phyloP scores from a whole-genome alignment of 1,140 invertebrate species.

The Goniozus legneri region DNA sequence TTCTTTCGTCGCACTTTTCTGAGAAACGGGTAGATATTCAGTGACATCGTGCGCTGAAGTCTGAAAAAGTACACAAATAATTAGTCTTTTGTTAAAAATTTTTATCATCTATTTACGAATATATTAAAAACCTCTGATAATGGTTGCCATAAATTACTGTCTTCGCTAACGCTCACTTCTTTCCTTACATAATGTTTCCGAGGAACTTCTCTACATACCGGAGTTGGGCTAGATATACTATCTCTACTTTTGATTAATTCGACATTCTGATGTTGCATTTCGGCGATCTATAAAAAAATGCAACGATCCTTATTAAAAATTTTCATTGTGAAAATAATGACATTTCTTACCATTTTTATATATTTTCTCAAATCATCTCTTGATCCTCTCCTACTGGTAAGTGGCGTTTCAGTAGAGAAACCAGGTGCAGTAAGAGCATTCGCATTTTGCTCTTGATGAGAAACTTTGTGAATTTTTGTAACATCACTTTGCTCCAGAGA shows the following conservation, averaged over 20 bases:
- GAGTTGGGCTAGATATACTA: constrained; percentile 30
- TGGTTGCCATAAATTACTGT: constrained; percentile 39
- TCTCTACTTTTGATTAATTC: constrained; percentile 26
- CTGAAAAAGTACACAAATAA: constrained; percentile 18
- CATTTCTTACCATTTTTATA: constrained; percentile 45
- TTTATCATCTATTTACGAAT: background rate
- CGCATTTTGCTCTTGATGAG: constrained; percentile 32
- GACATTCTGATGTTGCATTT: constrained; percentile 43
- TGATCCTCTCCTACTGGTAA: constrained; percentile 32
- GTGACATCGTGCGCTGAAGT: constrained; percentile 28
- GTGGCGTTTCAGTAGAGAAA: constrained; percentile 38
- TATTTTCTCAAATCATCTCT: constrained; percentile 45
- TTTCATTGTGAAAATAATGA: background rate
- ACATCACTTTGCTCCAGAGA: constrained; percentile 4
- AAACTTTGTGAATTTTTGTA: constrained; percentile 14
- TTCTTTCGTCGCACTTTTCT: constrained; percentile 26
- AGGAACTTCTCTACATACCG: constrained; percentile 39
- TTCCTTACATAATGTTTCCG: constrained; percentile 44
- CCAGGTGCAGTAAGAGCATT: constrained; percentile 32
- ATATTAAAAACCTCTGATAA: constrained; percentile 30
- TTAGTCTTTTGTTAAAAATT: constrained; percentile 6
- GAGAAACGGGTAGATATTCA: constrained; percentile 38
- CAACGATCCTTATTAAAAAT: constrained; percentile 9
- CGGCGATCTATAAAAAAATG: constrained; percentile 34
- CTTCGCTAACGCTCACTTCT: constrained; percentile 40